These are phyloP conservation scores for Drosophila niveifrons DNA, from an alignment of 2,888 invertebrate genomes.

Conservation along the genomic window DNA sequence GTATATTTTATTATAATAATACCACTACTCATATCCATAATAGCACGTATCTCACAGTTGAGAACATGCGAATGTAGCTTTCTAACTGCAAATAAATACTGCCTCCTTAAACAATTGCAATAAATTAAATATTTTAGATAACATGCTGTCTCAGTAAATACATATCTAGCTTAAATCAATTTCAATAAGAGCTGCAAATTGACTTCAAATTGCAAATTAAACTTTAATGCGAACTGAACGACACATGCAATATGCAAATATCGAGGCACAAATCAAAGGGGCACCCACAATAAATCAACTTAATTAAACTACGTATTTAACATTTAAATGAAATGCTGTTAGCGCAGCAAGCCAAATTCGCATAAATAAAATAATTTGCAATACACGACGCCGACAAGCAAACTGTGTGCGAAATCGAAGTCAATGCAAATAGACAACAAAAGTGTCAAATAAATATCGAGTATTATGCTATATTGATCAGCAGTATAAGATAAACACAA, in stretches of 20 bases:
- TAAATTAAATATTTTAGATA: constrained; percentile 22
- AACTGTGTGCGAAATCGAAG: constrained; percentile 18
- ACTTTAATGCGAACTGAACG: constrained; percentile 31
- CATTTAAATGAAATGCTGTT: constrained; percentile 65
- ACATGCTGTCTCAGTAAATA: constrained; percentile 10
- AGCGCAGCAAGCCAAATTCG: constrained; percentile 17
- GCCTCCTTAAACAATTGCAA: neutral
- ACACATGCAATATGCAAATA: constrained; percentile 41
- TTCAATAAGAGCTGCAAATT: constrained; percentile 37
- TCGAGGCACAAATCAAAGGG: constrained; percentile 33
- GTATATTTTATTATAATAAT: no score
- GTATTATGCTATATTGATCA: constrained; percentile 52
- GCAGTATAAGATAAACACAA: constrained; percentile 33
- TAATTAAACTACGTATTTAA: constrained; percentile 68
- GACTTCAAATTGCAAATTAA: constrained; percentile 61
- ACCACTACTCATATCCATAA: no score
- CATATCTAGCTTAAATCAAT: constrained; percentile 8
- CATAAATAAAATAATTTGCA: constrained; percentile 72
- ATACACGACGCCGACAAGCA: constrained; percentile 38
- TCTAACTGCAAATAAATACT: neutral
- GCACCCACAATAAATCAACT: constrained; percentile 72
- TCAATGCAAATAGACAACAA: constrained; percentile 41
- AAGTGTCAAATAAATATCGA: constrained; percentile 69
- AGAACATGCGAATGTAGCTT: no score
- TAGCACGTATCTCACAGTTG: no score